phyloP scores from a whole-genome alignment of 2,888 invertebrate genomes.

The Epinotia demarniana region DNA sequence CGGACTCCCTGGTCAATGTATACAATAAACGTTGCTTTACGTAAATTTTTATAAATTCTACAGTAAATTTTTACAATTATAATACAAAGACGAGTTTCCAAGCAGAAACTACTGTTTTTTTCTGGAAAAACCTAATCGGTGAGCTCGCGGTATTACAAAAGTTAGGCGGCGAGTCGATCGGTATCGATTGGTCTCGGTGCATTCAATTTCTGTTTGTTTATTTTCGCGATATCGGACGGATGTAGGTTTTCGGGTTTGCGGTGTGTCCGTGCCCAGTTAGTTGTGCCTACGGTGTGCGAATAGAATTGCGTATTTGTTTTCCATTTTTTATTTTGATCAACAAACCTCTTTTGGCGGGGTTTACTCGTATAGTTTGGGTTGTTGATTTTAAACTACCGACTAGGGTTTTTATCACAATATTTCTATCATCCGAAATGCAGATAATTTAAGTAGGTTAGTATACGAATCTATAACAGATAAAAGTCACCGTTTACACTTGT shows the following conservation, averaged over 20 bases:
- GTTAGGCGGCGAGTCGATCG: conserved; percentile 74
- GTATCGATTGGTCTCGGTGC: conserved; percentile 76
- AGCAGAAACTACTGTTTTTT: conserved; percentile 8
- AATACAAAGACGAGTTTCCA: background rate
- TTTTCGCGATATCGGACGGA: conserved; percentile 74
- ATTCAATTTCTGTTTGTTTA: conserved; percentile 69
- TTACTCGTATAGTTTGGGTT: conserved; percentile 20
- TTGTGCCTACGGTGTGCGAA: conserved; percentile 67
- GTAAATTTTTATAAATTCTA: no score
- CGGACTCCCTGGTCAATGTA: no score
- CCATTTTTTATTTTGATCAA: conserved; percentile 47
- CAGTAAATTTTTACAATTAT: no score
- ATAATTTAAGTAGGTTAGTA: no score
- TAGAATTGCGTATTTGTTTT: conserved; percentile 62
- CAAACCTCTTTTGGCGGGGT: conserved; percentile 41
- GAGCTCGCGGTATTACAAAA: conserved; percentile 70
- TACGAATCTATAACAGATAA: no score
- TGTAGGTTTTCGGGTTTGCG: conserved; percentile 82
- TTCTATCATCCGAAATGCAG: no score
- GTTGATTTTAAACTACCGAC: conserved; percentile 26
- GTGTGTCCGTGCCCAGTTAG: conserved; percentile 70
- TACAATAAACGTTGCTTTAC: no score
- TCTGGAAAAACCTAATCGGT: conserved; percentile 13
- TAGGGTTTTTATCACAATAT: background rate
- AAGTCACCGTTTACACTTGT: no score